Conservation (phyloP, 2,888 invertebrate genomes). For the Malacosoma neustria region DNA sequence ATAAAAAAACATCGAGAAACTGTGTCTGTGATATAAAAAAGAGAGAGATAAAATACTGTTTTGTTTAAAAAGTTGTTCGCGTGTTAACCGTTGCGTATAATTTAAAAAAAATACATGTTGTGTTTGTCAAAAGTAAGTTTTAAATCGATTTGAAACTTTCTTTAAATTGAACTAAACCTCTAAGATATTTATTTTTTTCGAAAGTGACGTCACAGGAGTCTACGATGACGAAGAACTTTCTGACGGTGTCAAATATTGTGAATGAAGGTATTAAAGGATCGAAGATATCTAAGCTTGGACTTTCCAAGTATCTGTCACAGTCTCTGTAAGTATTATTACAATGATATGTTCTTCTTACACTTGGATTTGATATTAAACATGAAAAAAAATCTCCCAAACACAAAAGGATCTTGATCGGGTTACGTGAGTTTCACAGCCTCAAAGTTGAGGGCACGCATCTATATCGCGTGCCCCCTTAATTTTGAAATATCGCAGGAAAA, state of each 20-base stretch:
- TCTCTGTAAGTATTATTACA: constrained; percentile 82
- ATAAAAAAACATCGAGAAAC: constrained; percentile 15
- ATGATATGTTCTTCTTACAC: too few relatives aligned
- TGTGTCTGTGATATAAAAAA: constrained; percentile 46
- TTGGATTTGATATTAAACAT: background rate
- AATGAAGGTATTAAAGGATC: constrained; percentile 85
- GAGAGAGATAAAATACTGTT: constrained; percentile 29
- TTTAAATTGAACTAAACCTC: too few relatives aligned
- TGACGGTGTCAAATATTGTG: constrained; percentile 77
- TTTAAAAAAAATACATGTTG: constrained; percentile 53
- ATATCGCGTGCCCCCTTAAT: too few relatives aligned
- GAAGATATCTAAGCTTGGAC: constrained; percentile 82
- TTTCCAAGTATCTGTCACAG: constrained; percentile 84
- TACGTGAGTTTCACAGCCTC: too few relatives aligned
- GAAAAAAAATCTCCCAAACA: too few relatives aligned
- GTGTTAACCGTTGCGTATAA: constrained; percentile 56
- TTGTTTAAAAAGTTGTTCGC: constrained; percentile 31
- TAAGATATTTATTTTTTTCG: constrained; percentile 33
- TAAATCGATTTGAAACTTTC: constrained; percentile 1
- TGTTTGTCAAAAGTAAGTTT: constrained; percentile 57
- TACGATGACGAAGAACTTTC: constrained; percentile 74
- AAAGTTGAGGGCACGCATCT: too few relatives aligned
- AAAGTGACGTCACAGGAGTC: constrained; percentile 64
- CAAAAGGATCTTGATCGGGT: too few relatives aligned
- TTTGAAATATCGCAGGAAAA: too few relatives aligned